These are phyloP conservation scores for Frieseomelitta varia DNA, from an alignment of 1,140 invertebrate species.

Conservation along the genomic window DNA sequence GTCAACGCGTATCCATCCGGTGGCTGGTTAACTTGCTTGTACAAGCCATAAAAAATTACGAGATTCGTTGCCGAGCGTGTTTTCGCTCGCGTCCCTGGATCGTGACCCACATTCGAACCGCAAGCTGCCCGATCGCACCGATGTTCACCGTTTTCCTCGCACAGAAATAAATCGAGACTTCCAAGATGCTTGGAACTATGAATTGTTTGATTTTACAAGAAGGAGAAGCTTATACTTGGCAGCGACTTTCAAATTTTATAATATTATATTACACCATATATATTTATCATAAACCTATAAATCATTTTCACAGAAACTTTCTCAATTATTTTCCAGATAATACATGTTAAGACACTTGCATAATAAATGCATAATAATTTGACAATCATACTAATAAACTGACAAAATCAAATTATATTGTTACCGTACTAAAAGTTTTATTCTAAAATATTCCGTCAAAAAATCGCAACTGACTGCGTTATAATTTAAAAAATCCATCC, in stretches of 20 bases:
- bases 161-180: neutral
- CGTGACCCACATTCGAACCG: constrained; percentile 7
- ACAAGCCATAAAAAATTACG: constrained; percentile 27
- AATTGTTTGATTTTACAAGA: neutral
- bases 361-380: neutral
- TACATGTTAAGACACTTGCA: too few relatives aligned
- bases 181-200: neutral
- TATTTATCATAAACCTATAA: neutral
- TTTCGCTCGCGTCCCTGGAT: neutral
- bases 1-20: constrained; percentile 49
- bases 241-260: neutral
- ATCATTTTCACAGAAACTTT: neutral
- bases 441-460: neutral
- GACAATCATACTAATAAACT: neutral
- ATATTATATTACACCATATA: neutral
- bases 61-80: neutral
- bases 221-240: neutral
- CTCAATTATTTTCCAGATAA: neutral
- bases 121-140: neutral
- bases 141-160: neutral
- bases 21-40: constrained; percentile 31
- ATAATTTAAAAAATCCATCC: neutral
- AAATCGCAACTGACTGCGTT: too few relatives aligned
- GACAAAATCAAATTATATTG: too few relatives aligned
- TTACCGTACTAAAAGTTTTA: too few relatives aligned